phyloP scores from a whole-genome alignment of 2,113 vertebrate genomes.

The Ciconia maguari region DNA sequence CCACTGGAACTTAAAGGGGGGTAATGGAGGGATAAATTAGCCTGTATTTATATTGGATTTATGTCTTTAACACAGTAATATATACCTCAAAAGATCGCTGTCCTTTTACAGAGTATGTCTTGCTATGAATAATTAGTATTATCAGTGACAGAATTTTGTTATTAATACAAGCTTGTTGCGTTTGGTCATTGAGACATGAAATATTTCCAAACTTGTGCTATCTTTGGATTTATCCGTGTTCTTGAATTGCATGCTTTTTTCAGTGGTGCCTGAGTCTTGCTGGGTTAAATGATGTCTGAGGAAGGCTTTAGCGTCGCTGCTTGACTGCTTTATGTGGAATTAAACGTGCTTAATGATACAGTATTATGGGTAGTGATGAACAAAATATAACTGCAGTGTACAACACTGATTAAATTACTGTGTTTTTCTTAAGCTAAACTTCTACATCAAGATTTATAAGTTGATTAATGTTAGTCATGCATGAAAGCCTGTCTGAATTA shows the following conservation, averaged over 20 bases:
- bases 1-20: neutral
- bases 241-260: neutral
- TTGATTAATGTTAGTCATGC: conserved; percentile 44
- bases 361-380: conserved; percentile 24
- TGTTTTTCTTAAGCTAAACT: conserved; percentile 15
- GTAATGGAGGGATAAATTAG: neutral
- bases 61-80: neutral
- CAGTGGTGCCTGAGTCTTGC: conserved; percentile 33
- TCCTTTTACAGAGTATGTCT: neutral
- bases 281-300: conserved; percentile 61
- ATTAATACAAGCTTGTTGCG: neutral
- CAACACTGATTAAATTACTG: conserved; percentile 28
- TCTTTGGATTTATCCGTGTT: neutral
- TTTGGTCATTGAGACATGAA: neutral
- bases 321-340: conserved; percentile 47
- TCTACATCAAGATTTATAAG: conserved; percentile 16
- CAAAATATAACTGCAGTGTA: neutral
- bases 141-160: neutral
- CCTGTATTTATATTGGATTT: neutral
- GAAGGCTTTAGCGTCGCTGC: conserved; percentile 23
- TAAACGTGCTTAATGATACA: conserved; percentile 42
- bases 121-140: neutral
- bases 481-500: neutral
- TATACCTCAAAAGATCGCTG: neutral
- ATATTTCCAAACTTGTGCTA: neutral